Evolutionary conservation across 2,797 vertebrate genomes (phyloP), one percentile per base, ranked within the genome.

Genomic region (Cossypha heuglini): DNA sequence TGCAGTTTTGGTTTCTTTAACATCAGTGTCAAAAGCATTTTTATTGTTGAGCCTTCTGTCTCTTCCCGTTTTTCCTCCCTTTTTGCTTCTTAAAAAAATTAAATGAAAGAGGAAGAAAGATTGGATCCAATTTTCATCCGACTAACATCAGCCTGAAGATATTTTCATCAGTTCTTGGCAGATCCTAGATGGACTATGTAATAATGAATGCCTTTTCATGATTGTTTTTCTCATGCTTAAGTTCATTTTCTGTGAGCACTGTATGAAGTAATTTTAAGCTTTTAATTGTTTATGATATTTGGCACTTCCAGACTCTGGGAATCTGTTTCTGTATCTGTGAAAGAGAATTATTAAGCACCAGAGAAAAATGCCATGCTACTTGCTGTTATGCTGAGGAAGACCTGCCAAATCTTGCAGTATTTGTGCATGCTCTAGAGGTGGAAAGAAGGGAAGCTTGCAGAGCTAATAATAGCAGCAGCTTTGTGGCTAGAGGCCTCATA

Each of bases 231-330:
- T 91, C 77, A 63, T 0, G 8, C 84, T 71, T 90, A 80, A 75
- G 62, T 91, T 84, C 54, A 74, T 94, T 92, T 96, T 94, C 73
- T 84, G 46, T 69, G 80, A 74, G 63, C 31, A 54, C n/a, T 4
- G 0, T 74, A 76, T 77, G 73, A 93, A 95, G 81, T 79, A 89
- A 96, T 94, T 90, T 76, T 52, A 89, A 91, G 62, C 79, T 94
- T 93, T 88, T 93, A 95, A 93, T 96, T 94, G 93, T 94, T 94
- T 93, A 76, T 94, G 73, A 63, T 95, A 73, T 82, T 64, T 96
- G 93, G 64, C 2, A 1, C 85, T 95, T 92, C 43, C 77, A 93
- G 86, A 67, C 40, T 93, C 58, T 91, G 88, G 69, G 48, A 80
- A 64, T 75, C 48, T 52, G 75, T 91, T 93, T 87, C 78, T 86